phyloP scores from a whole-genome alignment of 2,888 invertebrate genomes.

The Acleris cristana region DNA sequence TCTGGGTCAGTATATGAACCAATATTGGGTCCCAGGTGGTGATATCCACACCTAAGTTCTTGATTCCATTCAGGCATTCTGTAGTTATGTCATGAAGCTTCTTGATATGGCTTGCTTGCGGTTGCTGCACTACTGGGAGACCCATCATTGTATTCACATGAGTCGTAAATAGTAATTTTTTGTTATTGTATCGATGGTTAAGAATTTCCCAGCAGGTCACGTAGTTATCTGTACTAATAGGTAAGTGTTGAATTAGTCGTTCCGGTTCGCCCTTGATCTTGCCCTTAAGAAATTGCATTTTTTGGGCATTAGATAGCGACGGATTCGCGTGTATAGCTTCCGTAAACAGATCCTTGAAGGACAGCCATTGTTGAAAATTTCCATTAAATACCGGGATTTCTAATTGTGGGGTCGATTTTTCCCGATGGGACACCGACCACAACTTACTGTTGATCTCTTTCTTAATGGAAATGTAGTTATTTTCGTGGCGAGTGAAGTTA shows the following conservation, averaged over 20 bases:
- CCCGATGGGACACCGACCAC: not conserved
- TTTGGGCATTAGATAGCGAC: not conserved
- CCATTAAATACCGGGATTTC: slow-evolving; percentile 7
- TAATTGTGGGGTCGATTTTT: not conserved
- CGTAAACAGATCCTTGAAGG: slow-evolving; percentile 41
- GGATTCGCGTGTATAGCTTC: not conserved
- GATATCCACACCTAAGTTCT: slow-evolving; percentile 39
- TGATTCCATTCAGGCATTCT: slow-evolving; percentile 43
- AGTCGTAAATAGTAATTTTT: slow-evolving; percentile 35
- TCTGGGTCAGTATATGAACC: not conserved
- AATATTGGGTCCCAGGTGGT: slow-evolving; percentile 39
- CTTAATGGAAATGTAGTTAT: not conserved
- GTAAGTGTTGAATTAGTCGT: slow-evolving; percentile 38
- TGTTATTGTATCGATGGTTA: slow-evolving; percentile 42
- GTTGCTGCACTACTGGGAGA: slow-evolving; percentile 38
- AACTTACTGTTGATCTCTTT: too few species aligned
- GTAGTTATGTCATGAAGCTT: slow-evolving; percentile 37
- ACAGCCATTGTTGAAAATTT: slow-evolving; percentile 36
- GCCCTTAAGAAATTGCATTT: slow-evolving; percentile 35
- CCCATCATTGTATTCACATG: slow-evolving; percentile 39
- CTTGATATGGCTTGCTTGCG: slow-evolving; percentile 36
- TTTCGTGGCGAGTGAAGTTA: not conserved
- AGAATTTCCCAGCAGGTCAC: slow-evolving; percentile 42
- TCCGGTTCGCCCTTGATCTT: slow-evolving; percentile 36
- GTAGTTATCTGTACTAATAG: slow-evolving; percentile 39